Base-by-base conservation (phyloP, 1,140 invertebrate species). In the Drosophila trapezifrons region DNA sequence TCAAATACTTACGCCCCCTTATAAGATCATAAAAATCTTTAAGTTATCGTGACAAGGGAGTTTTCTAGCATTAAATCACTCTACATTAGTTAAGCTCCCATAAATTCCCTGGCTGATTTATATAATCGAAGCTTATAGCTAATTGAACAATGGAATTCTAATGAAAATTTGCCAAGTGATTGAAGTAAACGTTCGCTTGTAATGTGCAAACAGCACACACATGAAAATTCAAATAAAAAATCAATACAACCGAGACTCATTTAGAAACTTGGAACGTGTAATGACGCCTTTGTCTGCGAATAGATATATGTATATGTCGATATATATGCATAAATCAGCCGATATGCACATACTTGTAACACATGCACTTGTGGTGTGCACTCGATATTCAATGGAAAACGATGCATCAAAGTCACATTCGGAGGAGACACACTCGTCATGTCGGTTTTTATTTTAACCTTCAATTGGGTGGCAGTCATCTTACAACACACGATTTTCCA, bases 91-190 rank as follows among this genome's bases (percentile, higher is more conserved):
- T 71, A 18, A 56, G 22, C 35, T 47, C 51, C 22, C 65, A 71
- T 57, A 71, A 71, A 58, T 57, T 13, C 52, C 38, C 51, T 20
- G n/a, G 12, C 42, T 20, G 25, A 69, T 69, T 69, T 54, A 43
- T 54, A 32, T 47, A 76, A 63, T 29, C 22, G 8, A 4, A 54
- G 17, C 9, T 22, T 32, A 9, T 15, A 29, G 60, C 38, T 87
- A 78, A 78, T 87, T 76, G 71, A 78, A 87, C 70, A 87, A 82
- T 79, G 79, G 77, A 87, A 86, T 87, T 87, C 78, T 67, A 76
- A 82, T 72, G 75, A 67, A 76, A 78, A 79, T 83, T 71, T 57
- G 46, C 65, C 56, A 74, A 45, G 80, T 84, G 64, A 79, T 54
- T 71, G 46, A 65, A 46, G 56, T 78, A 58, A 78, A 57, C 76